A percentile compares a stretch with the other conserved stretches of the same genome.
These are phyloP conservation scores for Ceyx cyanopectus DNA, from an alignment of 2,113 vertebrate genomes.

Conservation along the genomic window DNA sequence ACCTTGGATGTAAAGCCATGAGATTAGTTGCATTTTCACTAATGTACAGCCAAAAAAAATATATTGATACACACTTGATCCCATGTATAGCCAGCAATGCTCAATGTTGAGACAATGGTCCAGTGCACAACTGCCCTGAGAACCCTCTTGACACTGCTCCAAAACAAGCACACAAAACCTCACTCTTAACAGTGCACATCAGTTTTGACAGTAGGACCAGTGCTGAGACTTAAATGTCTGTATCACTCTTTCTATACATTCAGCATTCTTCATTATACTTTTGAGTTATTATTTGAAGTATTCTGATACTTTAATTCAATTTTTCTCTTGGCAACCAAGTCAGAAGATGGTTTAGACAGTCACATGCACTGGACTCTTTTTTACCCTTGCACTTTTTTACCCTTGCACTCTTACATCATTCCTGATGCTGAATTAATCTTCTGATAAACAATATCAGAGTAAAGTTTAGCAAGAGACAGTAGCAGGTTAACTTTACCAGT, in stretches of 20 bases:
- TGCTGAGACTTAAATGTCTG: not conserved
- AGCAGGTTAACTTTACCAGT: not conserved
- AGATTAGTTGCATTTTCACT: not conserved
- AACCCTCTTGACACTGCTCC: not conserved
- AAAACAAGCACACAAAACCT: not conserved
- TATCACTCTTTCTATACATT: not conserved
- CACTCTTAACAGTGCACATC: rapidly evolving
- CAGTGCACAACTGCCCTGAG: not conserved
- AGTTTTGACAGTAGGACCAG: not conserved
- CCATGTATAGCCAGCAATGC: not conserved
- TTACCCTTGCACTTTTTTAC: too few species aligned
- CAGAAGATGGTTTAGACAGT: not conserved
- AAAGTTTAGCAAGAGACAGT: not conserved
- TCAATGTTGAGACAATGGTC: not conserved
- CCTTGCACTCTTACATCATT: not conserved
- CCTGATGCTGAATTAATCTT: not conserved
- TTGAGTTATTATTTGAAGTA: not conserved
- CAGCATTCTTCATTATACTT: not conserved
- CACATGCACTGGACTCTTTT: not conserved
- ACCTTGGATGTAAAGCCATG: not conserved
- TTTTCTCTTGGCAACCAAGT: too few species aligned
- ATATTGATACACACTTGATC: not conserved
- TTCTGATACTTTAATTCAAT: not conserved
- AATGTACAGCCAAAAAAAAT: not conserved
- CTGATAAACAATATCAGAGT: not conserved